A percentile compares a stretch with the other conserved stretches of the same genome.
These are phyloP conservation scores for Tragelaphus strepsiceros DNA, from an alignment of 2,113 vertebrate genomes.

Conservation along the genomic window DNA sequence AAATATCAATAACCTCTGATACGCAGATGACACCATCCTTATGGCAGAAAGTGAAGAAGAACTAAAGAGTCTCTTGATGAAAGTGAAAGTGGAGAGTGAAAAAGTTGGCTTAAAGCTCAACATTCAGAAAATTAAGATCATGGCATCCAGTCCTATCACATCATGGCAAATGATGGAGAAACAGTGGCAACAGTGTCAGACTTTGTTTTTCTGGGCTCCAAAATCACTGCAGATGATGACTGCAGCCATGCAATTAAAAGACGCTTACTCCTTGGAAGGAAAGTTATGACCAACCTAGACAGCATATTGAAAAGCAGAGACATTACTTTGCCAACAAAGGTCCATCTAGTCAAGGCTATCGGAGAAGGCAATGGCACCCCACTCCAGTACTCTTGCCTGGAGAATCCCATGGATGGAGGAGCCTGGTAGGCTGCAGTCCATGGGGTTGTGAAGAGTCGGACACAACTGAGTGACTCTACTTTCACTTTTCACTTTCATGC, in stretches of 20 bases:
- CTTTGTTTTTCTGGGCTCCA: accelerated
- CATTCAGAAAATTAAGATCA: not conserved
- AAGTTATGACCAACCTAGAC: not conserved
- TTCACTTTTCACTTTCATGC: too few relatives aligned
- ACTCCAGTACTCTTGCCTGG: too few relatives aligned
- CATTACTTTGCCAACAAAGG: not conserved
- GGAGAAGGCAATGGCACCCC: too few relatives aligned
- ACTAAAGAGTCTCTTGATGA: not conserved
- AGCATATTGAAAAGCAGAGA: not conserved
- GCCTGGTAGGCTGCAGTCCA: too few relatives aligned
- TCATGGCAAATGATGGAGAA: not conserved
- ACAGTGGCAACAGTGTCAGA: not conserved
- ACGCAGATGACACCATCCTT: not conserved
- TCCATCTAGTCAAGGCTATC: accelerated
- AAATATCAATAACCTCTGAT: not conserved
- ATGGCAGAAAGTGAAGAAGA: not conserved
- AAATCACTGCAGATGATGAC: not conserved
- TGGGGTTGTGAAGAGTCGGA: too few relatives aligned
- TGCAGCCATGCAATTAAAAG: not conserved
- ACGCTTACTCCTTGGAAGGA: not conserved
- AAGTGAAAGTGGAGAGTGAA: not conserved
- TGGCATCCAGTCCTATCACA: not conserved
- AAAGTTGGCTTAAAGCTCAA: not conserved
- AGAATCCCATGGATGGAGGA: too few relatives aligned
- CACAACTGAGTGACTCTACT: too few relatives aligned